phyloP scores from a whole-genome alignment of 2,113 vertebrate genomes.

The Sorex araneus region DNA sequence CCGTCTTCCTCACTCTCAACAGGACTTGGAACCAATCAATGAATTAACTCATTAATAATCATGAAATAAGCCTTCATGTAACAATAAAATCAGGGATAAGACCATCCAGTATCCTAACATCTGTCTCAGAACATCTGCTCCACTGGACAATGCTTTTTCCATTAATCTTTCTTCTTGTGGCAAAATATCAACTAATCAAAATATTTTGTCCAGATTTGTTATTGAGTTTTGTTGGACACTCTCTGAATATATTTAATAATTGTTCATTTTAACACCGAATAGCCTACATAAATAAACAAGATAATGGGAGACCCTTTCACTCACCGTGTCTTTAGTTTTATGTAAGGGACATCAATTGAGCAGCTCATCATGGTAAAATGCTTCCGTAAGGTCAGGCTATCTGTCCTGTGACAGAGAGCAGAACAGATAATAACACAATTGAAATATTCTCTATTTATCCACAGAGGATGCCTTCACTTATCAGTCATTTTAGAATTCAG shows the following conservation, averaged over 20 bases:
- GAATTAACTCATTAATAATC: not conserved
- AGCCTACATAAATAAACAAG: not conserved
- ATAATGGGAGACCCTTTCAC: not conserved
- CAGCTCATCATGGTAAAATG: no score
- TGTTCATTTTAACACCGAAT: not conserved
- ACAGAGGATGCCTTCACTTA: fast-evolving
- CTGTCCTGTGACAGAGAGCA: not conserved
- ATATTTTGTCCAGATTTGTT: not conserved
- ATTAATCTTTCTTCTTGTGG: no score
- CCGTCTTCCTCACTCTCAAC: not conserved
- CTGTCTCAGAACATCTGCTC: not conserved
- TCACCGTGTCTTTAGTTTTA: not conserved
- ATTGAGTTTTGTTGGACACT: no score
- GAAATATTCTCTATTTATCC: fast-evolving
- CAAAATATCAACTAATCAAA: not conserved
- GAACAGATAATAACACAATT: fast-evolving
- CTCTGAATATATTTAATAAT: not conserved
- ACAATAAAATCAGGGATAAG: not conserved
- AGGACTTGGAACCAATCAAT: no score
- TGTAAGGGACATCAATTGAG: no score
- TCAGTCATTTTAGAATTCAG: no score
- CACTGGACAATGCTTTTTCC: not conserved
- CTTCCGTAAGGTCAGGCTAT: fast-evolving
- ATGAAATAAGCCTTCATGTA: not conserved
- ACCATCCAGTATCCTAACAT: not conserved